Evolutionary conservation across 2,797 vertebrate species (phyloP).

Genomic region (Sciaenops ocellatus): DNA sequence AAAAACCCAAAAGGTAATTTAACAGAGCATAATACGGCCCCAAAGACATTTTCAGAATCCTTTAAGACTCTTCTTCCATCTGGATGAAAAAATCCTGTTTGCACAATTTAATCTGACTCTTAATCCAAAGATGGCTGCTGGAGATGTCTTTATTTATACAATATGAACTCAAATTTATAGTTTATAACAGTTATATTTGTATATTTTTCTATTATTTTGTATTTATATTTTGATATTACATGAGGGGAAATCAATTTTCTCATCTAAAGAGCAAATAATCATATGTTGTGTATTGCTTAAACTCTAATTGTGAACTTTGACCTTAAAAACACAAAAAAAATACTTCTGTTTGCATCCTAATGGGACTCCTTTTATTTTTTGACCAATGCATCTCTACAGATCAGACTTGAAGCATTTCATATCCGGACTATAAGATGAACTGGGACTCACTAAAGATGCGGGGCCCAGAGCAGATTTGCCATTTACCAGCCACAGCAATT

Average conservation of each 20-base stretch:
- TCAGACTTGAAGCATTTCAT: conserved; percentile 58
- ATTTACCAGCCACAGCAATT: conserved; percentile 72
- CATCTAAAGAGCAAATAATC: background rate
- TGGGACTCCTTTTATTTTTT: conserved; percentile 38
- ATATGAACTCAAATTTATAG: background rate
- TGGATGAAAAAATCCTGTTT: background rate
- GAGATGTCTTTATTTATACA: background rate
- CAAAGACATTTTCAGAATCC: background rate
- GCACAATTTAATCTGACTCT: background rate
- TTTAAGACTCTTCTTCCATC: background rate
- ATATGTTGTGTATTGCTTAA: too few species aligned
- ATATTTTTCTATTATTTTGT: background rate
- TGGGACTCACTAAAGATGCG: conserved; percentile 45
- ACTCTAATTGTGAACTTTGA: conserved; percentile 17
- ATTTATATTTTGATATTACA: background rate
- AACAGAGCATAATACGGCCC: too few species aligned
- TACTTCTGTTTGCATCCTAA: conserved; percentile 23
- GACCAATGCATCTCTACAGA: conserved; percentile 22
- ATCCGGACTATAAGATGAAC: conserved; percentile 50
- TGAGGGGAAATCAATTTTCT: background rate
- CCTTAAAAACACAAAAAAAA: conserved; percentile 26
- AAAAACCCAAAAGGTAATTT: background rate
- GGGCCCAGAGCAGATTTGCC: conserved; percentile 50
- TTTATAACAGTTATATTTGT: background rate
- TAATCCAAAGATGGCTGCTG: too few species aligned